Conservation (phyloP, 2,888 invertebrate species). For the Rhingia rostrata region DNA sequence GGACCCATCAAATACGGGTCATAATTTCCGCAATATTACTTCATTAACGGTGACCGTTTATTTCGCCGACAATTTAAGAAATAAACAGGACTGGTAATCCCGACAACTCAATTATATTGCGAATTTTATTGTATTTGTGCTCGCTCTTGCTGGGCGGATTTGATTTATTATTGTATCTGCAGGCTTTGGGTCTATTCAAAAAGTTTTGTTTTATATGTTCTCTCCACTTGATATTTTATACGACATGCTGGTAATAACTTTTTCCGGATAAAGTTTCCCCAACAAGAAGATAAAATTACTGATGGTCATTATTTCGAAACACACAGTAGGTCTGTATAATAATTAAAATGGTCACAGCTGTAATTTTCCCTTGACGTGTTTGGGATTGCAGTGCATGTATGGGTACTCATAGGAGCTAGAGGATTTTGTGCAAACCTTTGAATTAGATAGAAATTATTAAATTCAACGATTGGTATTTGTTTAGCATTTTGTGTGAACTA, state of each 20-base stretch:
- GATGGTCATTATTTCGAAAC: constrained; percentile 1
- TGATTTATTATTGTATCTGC: constrained; percentile 24
- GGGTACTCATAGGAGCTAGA: neutral
- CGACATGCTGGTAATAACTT: constrained; percentile 9
- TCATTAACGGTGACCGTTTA: constrained; percentile 4
- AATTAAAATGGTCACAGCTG: constrained; percentile 19
- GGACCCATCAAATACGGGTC: neutral
- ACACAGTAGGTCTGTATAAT: constrained; percentile 1
- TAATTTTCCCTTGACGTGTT: neutral
- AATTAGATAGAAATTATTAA: too few species aligned
- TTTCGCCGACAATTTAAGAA: neutral
- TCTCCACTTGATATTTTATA: neutral
- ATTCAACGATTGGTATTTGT: too few species aligned
- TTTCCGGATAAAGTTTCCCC: constrained; percentile 8
- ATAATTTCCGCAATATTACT: constrained; percentile 7
- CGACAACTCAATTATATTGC: constrained; percentile 4
- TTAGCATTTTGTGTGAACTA: too few species aligned
- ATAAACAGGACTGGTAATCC: neutral
- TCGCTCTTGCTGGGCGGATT: neutral
- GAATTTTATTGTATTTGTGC: neutral
- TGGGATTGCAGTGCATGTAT: neutral
- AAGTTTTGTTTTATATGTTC: constrained; percentile 15
- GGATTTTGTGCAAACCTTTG: too few species aligned
- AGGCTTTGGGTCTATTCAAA: neutral
- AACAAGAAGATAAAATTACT: neutral